Base-by-base conservation (phyloP, 1,140 invertebrate genomes). In the Kradibia gibbosae region DNA sequence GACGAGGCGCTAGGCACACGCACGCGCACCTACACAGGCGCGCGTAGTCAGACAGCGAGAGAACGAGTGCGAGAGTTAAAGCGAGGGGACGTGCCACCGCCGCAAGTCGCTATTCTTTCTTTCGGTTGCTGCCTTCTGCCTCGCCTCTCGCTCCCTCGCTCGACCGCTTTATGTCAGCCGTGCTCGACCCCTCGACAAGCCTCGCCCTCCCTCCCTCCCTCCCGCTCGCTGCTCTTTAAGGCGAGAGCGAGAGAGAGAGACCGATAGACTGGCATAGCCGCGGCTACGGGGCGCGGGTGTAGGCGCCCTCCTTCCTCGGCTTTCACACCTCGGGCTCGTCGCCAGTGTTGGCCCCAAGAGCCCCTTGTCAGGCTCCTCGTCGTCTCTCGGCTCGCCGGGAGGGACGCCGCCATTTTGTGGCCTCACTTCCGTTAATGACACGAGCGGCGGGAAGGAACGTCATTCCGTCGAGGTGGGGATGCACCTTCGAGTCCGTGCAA, bases 341-440 rank as follows among this genome's bases (percentile, higher is more conserved):
- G n/a, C 31, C 60, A 62, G 55, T 48, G 42, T 48, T 57, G 67
- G 65, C 71, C 53, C 78, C 45, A 11, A 62, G 20, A 42, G 48
- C n/a, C 15, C 77, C 7, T 60, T 22, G 70, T 48, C 71, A 67
- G 48, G 67, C 77, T 62, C 71, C 53, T 77, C 67, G 34, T 22
- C 65, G 73, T 36, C 39, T 31, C 50, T 71, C 65, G 65, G 8
- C 1, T 85, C 86, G 36, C 72, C 73, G 50, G 42, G 48, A 82
- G 48, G 81, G 76, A 67, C 88, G 89, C 89, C 88, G 89, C 89
- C 89, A 90, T 90, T 84, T 90, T 91, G 89, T 88, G 85, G 84
- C 79, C 86, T 88, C 87, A 89, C 89, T 90, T 90, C 88, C 89
- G 89, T 88, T 87, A 87, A 88, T 88, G 89, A 74, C 50, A 65